Base-by-base conservation (phyloP, 2,113 vertebrate species). In the Phalacrocorax carbo region DNA sequence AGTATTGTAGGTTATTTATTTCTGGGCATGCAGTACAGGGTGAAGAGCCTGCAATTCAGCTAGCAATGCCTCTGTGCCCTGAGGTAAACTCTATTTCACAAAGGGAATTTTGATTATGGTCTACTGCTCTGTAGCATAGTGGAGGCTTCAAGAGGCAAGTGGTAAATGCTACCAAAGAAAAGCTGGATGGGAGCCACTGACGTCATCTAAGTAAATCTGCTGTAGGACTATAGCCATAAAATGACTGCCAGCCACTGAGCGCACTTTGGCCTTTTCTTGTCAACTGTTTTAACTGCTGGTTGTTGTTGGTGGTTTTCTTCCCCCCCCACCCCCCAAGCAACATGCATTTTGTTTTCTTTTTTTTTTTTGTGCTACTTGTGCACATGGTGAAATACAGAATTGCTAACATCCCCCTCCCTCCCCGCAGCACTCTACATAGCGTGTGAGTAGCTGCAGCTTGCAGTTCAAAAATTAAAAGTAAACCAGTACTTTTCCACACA, bases 121-220 rank as follows among this genome's bases (percentile, higher is more conserved):
- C 98, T 98, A 94, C 98, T 98, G 98, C 98, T 98, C 98, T 98
- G 97, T 98, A 98, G 97, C 98, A 97, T 97, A 98, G 98, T 98
- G 97, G 97, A 98, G 97, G 98, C 97, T 98, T 98, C 97, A 98
- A 98, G 98, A 99, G 98, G 98, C 98, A 96, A 98, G 98, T 93
- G 97, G 98, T 98, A 98, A 99, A 98, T 98, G 98, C 98, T 98
- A 98, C 98, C 98, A 98, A 98, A 98, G 98, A 98, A 98, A 99
- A 98, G 97, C 99, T 99, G 98, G 98, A 98, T 97, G 94, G 97
- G 97, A 99, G 99, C 98, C 98, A 98, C 99, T 99, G 98, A 99
- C 98, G 98, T 99, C 99, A 99, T 98, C 97, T 98, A 98, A 98
- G 98, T 98, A 99, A 99, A 99, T 99, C 98, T 99, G 98, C 96